Conservation (phyloP, 2,113 vertebrate species). For the Sylvia atricapilla region DNA sequence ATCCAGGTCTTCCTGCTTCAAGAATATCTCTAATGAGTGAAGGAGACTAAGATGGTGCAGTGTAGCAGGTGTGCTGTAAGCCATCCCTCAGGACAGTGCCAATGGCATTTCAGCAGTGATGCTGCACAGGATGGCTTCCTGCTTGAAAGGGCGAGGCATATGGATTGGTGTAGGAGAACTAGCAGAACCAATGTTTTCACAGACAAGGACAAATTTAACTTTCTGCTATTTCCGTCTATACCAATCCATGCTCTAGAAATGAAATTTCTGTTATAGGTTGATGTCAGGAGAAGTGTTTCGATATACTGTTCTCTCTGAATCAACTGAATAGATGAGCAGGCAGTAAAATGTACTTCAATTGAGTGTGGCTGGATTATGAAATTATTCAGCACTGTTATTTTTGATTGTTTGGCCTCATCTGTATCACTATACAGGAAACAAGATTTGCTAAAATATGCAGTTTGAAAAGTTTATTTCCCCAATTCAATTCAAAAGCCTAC, state of each 20-base stretch:
- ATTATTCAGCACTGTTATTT: background rate
- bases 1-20: slow-evolving; percentile 69
- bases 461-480: background rate
- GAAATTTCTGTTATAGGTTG: background rate
- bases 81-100: slow-evolving; percentile 19
- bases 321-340: background rate
- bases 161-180: slow-evolving; percentile 84
- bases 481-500: background rate
- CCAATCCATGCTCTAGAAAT: slow-evolving; percentile 75
- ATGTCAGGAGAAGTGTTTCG: background rate
- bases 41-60: slow-evolving; percentile 26
- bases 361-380: background rate
- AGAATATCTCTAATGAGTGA: slow-evolving; percentile 16
- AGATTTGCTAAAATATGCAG: background rate
- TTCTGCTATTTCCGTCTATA: slow-evolving; percentile 85
- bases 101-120: slow-evolving; percentile 20
- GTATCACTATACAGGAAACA: background rate
- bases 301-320: background rate
- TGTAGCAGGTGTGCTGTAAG: slow-evolving; percentile 38
- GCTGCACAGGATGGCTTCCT: slow-evolving; percentile 60
- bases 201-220: slow-evolving; percentile 86
- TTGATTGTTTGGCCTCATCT: background rate
- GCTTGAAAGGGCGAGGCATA: slow-evolving; percentile 61
- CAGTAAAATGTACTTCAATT: background rate
- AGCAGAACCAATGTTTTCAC: slow-evolving; percentile 82